Evolutionary conservation across 2,113 vertebrate genomes (phyloP), one percentile per base, ranked within the genome.

Genomic region (Symphodus melops): DNA sequence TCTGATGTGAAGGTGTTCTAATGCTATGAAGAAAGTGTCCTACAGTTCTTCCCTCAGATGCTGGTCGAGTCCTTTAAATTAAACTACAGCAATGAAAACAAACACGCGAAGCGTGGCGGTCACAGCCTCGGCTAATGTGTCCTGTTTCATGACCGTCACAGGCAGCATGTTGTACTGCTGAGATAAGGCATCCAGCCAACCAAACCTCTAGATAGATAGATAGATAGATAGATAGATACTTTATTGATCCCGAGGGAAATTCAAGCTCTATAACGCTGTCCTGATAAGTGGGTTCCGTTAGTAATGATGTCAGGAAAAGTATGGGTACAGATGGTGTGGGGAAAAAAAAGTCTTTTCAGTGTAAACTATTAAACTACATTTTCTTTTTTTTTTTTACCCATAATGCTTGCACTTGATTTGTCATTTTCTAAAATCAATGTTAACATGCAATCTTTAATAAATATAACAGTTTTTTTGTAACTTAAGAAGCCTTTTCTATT

Each of bases 371-470:
- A 78, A 77, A 80, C 36, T 77, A 5, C 54, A 61, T 84, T 73
- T 71, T 51, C 37, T 77, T 17, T 13, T 13, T 42, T 37, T 49
- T 53, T 36, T 52, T 42, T 59, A 72, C 62, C 70, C 65, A 68
- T 41, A 68, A 82, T 33, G 77, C 75, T 83, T 86, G 68, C 81
- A 89, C 46, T 73, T 64, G 74, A 71, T 77, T 73, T 85, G 64
- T 72, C 60, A 72, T 88, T 91, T 92, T 88, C 76, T 79, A 51
- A 85, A 88, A 72, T 55, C 74, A 49, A 69, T 77, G 82, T 75
- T 68, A 75, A 85, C 68, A 79, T 79, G 46, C 44, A 70, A 72
- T 78, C 77, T 90, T 88, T 77, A 93, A 92, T 92, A 93, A 93
- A 92, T 62, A 17, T 19, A n/a, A n/a, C 48, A 0, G n/a, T 44